These are phyloP conservation scores for Theonella swinhoei DNA, from an alignment of 37 sponge, comb jelly and placozoan species.

Conservation along the genomic window DNA sequence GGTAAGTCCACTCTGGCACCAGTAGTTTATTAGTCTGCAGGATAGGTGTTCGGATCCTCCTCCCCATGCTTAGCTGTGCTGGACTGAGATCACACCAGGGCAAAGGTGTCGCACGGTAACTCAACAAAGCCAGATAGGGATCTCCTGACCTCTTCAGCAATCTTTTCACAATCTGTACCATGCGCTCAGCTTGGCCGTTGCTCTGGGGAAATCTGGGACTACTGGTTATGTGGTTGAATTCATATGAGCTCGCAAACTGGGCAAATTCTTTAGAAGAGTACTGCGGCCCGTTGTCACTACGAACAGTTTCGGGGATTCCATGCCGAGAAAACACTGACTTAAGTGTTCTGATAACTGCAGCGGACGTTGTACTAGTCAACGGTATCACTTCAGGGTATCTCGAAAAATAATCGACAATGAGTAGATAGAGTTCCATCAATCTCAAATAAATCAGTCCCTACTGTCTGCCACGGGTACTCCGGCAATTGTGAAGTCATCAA, in stretches of 20 bases:
- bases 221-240: slow-evolving; percentile 47
- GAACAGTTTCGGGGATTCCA: background rate
- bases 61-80: too few relatives aligned
- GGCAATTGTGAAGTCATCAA: too few relatives aligned
- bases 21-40: too few relatives aligned
- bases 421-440: background rate
- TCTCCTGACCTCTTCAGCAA: slow-evolving; percentile 15
- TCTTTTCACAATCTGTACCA: slow-evolving; percentile 42
- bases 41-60: too few relatives aligned
- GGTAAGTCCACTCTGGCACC: too few relatives aligned
- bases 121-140: slow-evolving; percentile 35
- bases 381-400: too few relatives aligned
- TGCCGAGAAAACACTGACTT: too few relatives aligned
- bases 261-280: too few relatives aligned
- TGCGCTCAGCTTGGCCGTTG: too few relatives aligned
- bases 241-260: slow-evolving; percentile 33
- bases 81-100: too few relatives aligned
- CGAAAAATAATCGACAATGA: background rate
- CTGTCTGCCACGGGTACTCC: background rate
- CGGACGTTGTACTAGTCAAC: too few relatives aligned
- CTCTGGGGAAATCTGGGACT: slow-evolving; percentile 59
- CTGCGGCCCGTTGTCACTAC: background rate
- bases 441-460: background rate
- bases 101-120: slow-evolving; percentile 51
- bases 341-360: too few relatives aligned